phyloP scores from a whole-genome alignment of 2,113 vertebrate genomes.

The Heliornis fulica region DNA sequence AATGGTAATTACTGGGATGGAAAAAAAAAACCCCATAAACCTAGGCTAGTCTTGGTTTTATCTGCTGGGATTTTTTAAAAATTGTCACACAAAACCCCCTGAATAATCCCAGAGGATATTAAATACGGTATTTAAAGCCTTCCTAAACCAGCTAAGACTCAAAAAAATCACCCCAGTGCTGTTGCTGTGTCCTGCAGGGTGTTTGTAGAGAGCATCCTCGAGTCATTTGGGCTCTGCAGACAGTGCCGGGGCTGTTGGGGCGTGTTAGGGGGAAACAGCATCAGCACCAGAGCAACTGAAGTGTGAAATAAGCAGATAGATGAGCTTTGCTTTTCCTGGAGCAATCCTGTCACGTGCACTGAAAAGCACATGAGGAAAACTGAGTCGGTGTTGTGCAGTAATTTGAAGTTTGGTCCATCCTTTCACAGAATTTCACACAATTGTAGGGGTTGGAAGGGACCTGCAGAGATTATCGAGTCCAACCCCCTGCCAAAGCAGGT shows the following conservation, averaged over 20 bases:
- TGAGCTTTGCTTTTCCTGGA: not conserved
- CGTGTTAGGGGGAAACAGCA: not conserved
- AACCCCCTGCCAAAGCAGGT: no score
- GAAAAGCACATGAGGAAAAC: not conserved
- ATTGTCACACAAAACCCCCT: rapidly evolving
- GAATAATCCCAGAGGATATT: not conserved
- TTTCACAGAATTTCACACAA: no score
- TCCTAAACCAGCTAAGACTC: not conserved
- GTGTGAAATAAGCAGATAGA: not conserved
- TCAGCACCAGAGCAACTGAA: not conserved
- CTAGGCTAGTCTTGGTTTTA: not conserved
- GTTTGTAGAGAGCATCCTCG: not conserved
- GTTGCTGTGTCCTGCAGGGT: not conserved
- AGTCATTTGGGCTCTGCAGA: not conserved
- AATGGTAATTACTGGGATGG: not conserved
- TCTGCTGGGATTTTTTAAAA: not conserved
- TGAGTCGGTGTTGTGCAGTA: not conserved
- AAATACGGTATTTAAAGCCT: not conserved
- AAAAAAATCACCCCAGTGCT: not conserved
- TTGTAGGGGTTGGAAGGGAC: no score
- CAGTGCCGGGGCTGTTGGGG: not conserved
- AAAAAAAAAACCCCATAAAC: not conserved
- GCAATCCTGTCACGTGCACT: not conserved
- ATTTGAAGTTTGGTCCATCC: not conserved
- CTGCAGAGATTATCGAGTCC: no score